phyloP scores from a whole-genome alignment of 2,797 vertebrate genomes.

The Cuculus canorus region DNA sequence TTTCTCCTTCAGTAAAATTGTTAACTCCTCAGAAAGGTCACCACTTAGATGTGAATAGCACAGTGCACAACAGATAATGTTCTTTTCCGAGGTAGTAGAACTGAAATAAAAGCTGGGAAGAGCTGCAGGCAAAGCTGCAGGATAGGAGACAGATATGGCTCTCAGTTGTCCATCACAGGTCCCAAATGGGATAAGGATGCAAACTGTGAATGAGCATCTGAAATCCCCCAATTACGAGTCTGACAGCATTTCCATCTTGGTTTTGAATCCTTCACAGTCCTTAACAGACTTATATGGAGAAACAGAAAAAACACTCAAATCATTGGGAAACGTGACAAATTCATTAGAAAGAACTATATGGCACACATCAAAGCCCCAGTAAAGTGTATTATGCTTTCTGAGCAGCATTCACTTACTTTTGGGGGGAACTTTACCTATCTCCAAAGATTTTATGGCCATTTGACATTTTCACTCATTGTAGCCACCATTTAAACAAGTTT shows the following conservation, averaged over 20 bases:
- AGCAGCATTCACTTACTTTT: background rate
- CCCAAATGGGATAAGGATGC: background rate
- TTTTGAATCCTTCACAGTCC: background rate
- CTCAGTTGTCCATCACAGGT: background rate
- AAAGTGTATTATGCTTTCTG: background rate
- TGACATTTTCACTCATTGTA: background rate
- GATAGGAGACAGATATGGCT: background rate
- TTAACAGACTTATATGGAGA: background rate
- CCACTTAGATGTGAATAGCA: background rate
- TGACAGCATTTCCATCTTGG: background rate
- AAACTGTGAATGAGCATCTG: background rate
- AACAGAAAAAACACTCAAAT: rapidly evolving
- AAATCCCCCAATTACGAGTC: background rate
- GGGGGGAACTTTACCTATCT: background rate
- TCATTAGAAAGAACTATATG: background rate
- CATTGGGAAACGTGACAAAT: background rate
- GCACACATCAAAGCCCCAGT: background rate
- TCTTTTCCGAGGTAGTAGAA: background rate
- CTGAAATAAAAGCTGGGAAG: background rate
- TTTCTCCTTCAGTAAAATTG: background rate
- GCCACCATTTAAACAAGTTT: background rate
- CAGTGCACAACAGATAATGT: background rate
- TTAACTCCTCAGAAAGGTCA: slow-evolving; percentile 25
- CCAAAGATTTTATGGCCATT: background rate
- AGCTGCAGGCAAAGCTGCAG: background rate